Percentiles rank a stretch among this genome's conserved stretches.
Evolutionary conservation across 2,113 vertebrate genomes (phyloP).

Genomic region (Naja naja): DNA sequence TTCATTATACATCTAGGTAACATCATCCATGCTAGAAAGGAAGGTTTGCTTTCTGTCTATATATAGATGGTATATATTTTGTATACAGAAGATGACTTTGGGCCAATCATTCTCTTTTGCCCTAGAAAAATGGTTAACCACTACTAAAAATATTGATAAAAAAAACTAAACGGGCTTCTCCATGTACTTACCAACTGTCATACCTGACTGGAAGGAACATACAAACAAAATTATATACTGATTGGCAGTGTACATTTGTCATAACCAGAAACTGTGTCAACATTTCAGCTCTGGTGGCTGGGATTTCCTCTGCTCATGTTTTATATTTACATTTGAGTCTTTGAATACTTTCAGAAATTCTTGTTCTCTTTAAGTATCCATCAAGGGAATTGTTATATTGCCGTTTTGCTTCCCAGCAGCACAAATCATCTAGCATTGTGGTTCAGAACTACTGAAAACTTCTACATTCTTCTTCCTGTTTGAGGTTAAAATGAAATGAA

Average conservation of each 20-base stretch:
- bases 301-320: not conserved
- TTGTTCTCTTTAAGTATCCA: constrained; percentile 24
- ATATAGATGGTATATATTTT: not conserved
- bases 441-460: not conserved
- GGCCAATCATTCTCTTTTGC: not conserved
- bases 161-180: not conserved
- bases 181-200: not conserved
- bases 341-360: constrained; percentile 39
- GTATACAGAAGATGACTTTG: not conserved
- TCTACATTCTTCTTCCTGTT: not conserved
- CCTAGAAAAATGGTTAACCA: not conserved
- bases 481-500: not conserved
- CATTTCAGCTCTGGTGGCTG: constrained; percentile 25
- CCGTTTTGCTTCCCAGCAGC: not conserved
- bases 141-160: not conserved
- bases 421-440: not conserved
- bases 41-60: not conserved
- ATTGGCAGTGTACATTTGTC: not conserved
- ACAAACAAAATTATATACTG: not conserved
- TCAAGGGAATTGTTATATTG: constrained; percentile 13
- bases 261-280: constrained; percentile 24
- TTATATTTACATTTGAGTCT: constrained; percentile 19
- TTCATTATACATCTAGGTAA: not conserved
- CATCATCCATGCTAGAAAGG: not conserved
- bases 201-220: not conserved